These are phyloP conservation scores for Varanus salvator DNA, from an alignment of 2,113 vertebrate genomes.

Conservation along the genomic window DNA sequence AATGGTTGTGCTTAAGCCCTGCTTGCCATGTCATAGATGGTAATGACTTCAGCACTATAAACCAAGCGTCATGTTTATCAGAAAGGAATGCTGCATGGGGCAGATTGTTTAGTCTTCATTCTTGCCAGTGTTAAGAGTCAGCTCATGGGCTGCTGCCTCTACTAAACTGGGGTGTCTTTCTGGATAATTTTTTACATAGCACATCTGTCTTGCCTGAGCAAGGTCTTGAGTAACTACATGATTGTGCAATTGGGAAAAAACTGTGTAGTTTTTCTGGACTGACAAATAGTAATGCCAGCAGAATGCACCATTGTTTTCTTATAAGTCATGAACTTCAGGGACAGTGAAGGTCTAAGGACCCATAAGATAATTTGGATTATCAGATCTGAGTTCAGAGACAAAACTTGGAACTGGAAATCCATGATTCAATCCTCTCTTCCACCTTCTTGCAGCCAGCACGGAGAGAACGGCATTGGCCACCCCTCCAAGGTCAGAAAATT, in stretches of 20 bases:
- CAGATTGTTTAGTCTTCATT: slow-evolving; percentile 4
- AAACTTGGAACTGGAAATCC: no score
- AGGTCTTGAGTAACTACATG: not conserved
- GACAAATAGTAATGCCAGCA: not conserved
- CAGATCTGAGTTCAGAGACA: no score
- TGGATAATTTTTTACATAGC: not conserved
- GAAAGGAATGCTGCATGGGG: not conserved
- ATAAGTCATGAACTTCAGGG: not conserved
- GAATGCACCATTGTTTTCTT: not conserved
- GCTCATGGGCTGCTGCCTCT: not conserved
- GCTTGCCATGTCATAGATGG: not conserved
- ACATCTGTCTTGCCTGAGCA: not conserved
- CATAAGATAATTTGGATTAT: no score
- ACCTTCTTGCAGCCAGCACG: no score
- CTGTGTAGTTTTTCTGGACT: not conserved
- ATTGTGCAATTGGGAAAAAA: not conserved
- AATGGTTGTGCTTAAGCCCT: not conserved
- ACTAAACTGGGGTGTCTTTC: not conserved
- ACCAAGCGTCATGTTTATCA: not conserved
- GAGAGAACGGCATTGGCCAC: no score
- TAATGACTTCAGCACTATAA: not conserved
- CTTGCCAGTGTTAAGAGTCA: not conserved
- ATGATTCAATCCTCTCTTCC: no score
- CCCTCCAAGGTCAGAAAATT: no score
- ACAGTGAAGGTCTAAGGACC: no score